Conservation (phyloP, 1,140 invertebrate species). For the Drosophila dunni region DNA sequence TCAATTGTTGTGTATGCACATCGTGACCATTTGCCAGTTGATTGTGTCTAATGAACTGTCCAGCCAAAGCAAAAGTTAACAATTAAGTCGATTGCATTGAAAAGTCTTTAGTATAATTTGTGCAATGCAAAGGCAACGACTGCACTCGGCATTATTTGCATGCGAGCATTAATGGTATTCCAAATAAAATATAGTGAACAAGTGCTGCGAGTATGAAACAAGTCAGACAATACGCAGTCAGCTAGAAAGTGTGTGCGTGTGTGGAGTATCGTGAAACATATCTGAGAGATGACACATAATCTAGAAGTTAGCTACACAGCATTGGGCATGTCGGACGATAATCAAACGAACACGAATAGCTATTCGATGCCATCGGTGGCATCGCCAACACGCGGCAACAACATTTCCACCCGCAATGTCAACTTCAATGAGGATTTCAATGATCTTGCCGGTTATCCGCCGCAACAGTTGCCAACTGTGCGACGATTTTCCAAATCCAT, state of each 20-base stretch:
- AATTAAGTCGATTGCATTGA: conserved; percentile 25
- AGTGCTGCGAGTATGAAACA: conserved; percentile 1
- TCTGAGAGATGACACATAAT: conserved; percentile 80
- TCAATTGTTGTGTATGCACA: conserved; percentile 47
- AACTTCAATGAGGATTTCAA: conserved; percentile 89
- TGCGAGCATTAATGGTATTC: background rate
- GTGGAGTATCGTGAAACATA: conserved; percentile 52
- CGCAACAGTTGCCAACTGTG: conserved; percentile 84
- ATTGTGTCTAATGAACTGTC: conserved; percentile 73
- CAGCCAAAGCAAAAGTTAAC: background rate
- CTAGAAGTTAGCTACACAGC: conserved; percentile 84
- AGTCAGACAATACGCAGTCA: background rate
- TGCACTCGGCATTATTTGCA: conserved; percentile 5
- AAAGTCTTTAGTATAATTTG: conserved; percentile 15
- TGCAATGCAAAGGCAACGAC: conserved; percentile 17
- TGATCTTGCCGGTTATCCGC: conserved; percentile 86
- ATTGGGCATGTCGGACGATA: conserved; percentile 84
- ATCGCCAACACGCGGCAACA: conserved; percentile 83
- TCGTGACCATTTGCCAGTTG: conserved; percentile 39
- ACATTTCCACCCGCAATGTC: conserved; percentile 85
- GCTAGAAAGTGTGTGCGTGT: too few relatives aligned
- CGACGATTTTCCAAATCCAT: conserved; percentile 82
- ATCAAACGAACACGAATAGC: conserved; percentile 76
- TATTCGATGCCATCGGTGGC: conserved; percentile 81
- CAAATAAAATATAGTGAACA: conserved; percentile 12